Base-by-base conservation (phyloP, 2,113 vertebrate genomes). In the Hemiscyllium ocellatum region DNA sequence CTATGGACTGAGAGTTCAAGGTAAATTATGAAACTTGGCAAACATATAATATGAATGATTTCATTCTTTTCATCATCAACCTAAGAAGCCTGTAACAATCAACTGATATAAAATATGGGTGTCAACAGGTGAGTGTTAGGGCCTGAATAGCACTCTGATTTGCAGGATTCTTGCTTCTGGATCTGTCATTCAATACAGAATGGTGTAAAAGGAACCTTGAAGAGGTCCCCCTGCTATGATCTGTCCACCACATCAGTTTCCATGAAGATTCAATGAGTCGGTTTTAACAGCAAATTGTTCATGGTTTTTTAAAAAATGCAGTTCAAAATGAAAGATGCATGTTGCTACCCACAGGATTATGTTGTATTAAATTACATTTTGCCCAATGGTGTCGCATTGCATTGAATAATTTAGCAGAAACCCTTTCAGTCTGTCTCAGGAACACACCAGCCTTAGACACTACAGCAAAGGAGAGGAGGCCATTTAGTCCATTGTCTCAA, bases 331-430 rank as follows among this genome's bases (percentile, higher is more conserved):
- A 68, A 66, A 93, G 65, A 93, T 68, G 89, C 89, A 68, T 93
- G 89, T 93, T 93, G 87, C 52, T 90, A 33, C 89, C 89, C 89
- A 93, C 33, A n/a, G 89, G 89, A 93, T 93, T 93, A 93, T 93
- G 89, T 93, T 93, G 89, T 93, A 93, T 93, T 66, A 93, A 93
- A 93, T 93, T 93, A 93, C 89, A 93, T 93, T 93, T 93, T 93
- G 89, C 66, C 89, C 89, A 93, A 66, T 66, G 61, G 56, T 22
- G 61, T 93, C n/a, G n/a, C 61, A 66, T 93, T 93, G 89, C 89
- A 37, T 91, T 66, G 89, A 66, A 93, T 93, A n/a, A 93, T 91
- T 65, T 91, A 91, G 56, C 56, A 91, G 52, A 91, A 56, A 29
- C 52, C 52, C 65, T 90, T 91, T 37, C 87, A 91, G 65, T 93